Base-by-base conservation (phyloP, 2,797 vertebrate species). In the Telmatherina bonti region DNA sequence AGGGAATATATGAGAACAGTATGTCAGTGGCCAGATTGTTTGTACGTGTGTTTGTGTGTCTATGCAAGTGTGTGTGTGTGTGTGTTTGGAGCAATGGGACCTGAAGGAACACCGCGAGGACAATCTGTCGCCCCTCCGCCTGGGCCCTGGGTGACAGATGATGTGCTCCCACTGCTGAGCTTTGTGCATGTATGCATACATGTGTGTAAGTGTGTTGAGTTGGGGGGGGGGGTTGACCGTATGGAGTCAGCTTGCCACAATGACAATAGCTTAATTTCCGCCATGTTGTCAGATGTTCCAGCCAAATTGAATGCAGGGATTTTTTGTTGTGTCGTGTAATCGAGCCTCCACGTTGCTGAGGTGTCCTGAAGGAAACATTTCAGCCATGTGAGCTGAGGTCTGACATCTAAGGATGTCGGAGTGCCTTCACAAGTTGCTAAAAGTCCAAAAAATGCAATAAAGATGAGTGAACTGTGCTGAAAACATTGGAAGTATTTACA, bases 61-160 rank as follows among this genome's bases (percentile, higher is more conserved):
- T 58, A 36, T 59, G 27, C 64, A 59, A 41, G 66, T 68, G 67
- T 41, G 4, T 41, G 5, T 53, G 56, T 36, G 62, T 69, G 72
- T 74, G 70, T 82, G 73, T 79, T 72, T 70, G 76, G 83, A 87
- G 88, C 90, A 83, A 87, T 91, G 89, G 89, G 90, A 92, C 89
- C 86, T 88, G 78, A 91, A 92, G 84, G 89, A 85, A 88, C 89
- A 90, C 88, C 70, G 62, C 55, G 5, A 90, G 87, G 89, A 91
- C 92, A 93, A 93, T 93, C 92, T 93, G 92, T 91, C 81, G 73
- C 81, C 88, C 87, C 89, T 85, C 62, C 52, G 89, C 88, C 85
- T 74, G 80, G 90, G 89, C 89, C 87, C 88, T 88, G 87, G 92
- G 86, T 91, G 89, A 93, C 93, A 94, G 93, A 93, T 94, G 93